Percentiles rank a stretch among this genome's conserved stretches.
Evolutionary conservation across 2,888 invertebrate species (phyloP).

Genomic region (Teleiodes luculella): DNA sequence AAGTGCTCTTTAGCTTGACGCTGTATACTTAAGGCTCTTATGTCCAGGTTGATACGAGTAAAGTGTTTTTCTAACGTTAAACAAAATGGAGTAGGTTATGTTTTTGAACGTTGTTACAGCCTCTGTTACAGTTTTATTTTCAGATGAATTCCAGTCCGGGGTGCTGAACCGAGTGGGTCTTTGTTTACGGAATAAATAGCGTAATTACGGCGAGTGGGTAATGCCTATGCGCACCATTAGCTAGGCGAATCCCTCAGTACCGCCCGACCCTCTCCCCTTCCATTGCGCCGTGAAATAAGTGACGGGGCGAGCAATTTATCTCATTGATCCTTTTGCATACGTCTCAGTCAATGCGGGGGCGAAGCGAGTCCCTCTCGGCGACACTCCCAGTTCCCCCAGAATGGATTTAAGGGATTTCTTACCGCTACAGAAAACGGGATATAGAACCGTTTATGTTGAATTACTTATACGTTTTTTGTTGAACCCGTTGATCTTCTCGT

Average conservation of each 20-base stretch:
- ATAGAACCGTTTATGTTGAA: conserved; percentile 47
- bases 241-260: conserved; percentile 33
- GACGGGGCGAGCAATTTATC: conserved; percentile 67
- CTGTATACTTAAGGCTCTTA: conserved; percentile 20
- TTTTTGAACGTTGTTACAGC: background rate
- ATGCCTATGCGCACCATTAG: conserved; percentile 66
- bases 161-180: conserved; percentile 23
- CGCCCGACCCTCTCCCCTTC: conserved; percentile 27
- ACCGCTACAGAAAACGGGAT: conserved; percentile 45
- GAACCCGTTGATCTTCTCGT: conserved; percentile 38
- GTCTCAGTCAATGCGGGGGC: conserved; percentile 64
- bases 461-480: conserved; percentile 47
- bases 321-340: conserved; percentile 73
- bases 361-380: conserved; percentile 14
- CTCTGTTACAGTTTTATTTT: background rate
- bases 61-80: background rate
- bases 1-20: conserved; percentile 52
- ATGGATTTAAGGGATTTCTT: conserved; percentile 56
- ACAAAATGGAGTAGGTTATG: background rate
- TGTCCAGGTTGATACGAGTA: background rate
- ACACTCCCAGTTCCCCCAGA: conserved; percentile 34
- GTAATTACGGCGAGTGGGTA: conserved; percentile 48
- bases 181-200: conserved; percentile 34
- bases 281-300: conserved; percentile 58
- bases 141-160: conserved; percentile 2